phyloP scores from a whole-genome alignment of 35 echinoderm and acorn worm species.

The Strongylocentrotus purpuratus region DNA sequence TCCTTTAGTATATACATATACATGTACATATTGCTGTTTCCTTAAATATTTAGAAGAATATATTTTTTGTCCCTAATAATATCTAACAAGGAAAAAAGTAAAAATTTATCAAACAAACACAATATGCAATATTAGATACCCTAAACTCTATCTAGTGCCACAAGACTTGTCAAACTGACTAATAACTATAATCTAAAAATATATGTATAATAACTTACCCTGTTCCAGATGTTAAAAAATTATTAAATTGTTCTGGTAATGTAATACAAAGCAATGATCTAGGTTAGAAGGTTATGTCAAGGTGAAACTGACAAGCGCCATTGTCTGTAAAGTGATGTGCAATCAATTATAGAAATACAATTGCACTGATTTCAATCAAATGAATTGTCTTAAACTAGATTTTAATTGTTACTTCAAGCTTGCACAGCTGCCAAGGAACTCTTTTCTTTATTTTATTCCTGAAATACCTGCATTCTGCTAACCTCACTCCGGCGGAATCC shows the following conservation, averaged over 20 bases:
- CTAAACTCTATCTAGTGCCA: neutral
- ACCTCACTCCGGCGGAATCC: neutral
- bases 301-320: no score
- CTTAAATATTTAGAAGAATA: neutral
- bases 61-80: neutral
- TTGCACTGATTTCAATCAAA: neutral
- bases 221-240: neutral
- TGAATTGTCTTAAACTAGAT: neutral
- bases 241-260: neutral
- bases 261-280: neutral
- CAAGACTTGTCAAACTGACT: neutral
- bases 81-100: neutral
- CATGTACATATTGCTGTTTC: no score
- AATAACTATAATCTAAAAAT: neutral
- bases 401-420: neutral
- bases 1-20: no score
- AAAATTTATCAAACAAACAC: neutral
- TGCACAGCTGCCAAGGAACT: neutral
- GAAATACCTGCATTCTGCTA: neutral
- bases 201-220: neutral
- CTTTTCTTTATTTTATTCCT: neutral
- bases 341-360: neutral
- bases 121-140: neutral
- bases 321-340: neutral
- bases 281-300: neutral